A percentile compares a stretch with the other conserved stretches of the same genome.
phyloP scores from a whole-genome alignment of 37 sponge, comb jelly and placozoan species.

The Cladorhizidae sp. region DNA sequence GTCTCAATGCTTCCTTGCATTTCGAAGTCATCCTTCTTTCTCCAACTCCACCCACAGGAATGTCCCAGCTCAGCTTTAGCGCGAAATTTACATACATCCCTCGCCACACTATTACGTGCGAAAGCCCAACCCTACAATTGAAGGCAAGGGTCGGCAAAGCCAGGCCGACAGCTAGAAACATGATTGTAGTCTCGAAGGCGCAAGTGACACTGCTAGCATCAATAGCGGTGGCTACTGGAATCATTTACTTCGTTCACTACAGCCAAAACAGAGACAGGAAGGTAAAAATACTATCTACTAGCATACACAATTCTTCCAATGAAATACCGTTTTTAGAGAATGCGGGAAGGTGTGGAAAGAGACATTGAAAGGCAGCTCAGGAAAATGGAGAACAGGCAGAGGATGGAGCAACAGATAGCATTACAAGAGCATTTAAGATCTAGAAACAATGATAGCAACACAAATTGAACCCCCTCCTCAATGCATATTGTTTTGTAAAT shows the following conservation, averaged over 20 bases:
- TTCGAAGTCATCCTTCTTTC: not conserved
- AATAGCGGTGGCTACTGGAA: constrained; percentile 10
- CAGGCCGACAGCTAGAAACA: no score
- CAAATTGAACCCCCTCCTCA: no score
- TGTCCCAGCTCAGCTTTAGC: no score
- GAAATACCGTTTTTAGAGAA: constrained; percentile 38
- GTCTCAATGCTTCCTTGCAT: constrained; percentile 24
- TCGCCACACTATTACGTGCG: no score
- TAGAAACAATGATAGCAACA: constrained; percentile 28
- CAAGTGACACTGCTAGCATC: constrained; percentile 20
- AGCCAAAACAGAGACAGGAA: constrained; percentile 66
- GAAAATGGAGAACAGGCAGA: constrained; percentile 54
- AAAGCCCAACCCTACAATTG: no score
- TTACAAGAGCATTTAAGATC: constrained; percentile 47
- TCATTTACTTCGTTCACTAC: constrained; percentile 73
- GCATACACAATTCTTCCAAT: not conserved
- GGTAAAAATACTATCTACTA: constrained; percentile 28
- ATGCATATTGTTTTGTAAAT: no score
- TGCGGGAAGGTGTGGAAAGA: constrained; percentile 71
- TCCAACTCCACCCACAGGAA: no score
- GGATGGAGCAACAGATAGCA: constrained; percentile 52
- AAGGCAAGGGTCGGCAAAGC: no score
- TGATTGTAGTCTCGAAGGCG: no score
- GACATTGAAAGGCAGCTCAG: constrained; percentile 71
- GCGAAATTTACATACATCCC: no score